phyloP scores from a whole-genome alignment of 2,113 vertebrate genomes.

The Castor canadensis region DNA sequence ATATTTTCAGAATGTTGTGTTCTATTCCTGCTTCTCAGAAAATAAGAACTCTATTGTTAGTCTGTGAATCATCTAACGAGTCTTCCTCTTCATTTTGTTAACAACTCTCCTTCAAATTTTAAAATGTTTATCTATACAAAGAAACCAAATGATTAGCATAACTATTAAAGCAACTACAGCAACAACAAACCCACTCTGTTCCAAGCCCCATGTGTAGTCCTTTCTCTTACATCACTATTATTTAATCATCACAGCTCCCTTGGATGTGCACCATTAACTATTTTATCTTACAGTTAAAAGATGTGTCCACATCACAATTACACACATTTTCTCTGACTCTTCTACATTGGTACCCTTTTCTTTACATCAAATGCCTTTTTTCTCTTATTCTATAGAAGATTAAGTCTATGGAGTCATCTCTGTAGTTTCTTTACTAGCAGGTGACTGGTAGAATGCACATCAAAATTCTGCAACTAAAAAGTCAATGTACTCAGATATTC shows the following conservation, averaged over 20 bases:
- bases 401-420: not conserved
- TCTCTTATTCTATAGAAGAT: not conserved
- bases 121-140: not conserved
- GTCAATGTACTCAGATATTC: not conserved
- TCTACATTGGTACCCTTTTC: not conserved
- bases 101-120: not conserved
- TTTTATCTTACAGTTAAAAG: not conserved
- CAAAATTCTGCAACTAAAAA: not conserved
- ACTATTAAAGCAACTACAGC: not conserved
- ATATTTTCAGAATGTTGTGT: not conserved
- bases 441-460: not conserved
- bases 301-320: not conserved
- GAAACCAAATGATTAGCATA: not conserved
- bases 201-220: not conserved
- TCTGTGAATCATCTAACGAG: not conserved
- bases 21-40: not conserved
- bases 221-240: not conserved
- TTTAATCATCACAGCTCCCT: not conserved
- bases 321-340: not conserved
- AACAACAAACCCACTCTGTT: not conserved
- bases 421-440: not conserved
- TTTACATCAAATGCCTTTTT: not conserved
- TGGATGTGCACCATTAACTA: not conserved
- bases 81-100: slow-evolving; percentile 6
- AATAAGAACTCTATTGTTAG: not conserved